phyloP scores from a whole-genome alignment of 2,888 invertebrate species.

The Brassicogethes aeneus region DNA sequence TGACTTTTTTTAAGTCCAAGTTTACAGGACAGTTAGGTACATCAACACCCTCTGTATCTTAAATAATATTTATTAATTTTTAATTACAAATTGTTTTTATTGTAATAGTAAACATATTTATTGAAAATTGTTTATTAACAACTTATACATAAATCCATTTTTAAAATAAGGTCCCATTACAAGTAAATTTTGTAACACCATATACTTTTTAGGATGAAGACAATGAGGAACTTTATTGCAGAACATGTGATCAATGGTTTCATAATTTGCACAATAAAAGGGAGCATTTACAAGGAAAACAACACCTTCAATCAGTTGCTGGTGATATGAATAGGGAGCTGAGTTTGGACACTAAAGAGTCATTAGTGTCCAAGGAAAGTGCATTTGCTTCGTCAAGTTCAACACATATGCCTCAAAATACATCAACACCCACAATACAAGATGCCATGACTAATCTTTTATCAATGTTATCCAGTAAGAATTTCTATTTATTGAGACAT shows the following conservation, averaged over 20 bases:
- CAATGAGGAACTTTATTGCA: constrained; percentile 48
- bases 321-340: constrained; percentile 38
- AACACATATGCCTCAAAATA: neutral
- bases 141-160: too few relatives aligned
- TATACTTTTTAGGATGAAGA: constrained; percentile 44
- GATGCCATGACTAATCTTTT: constrained; percentile 36
- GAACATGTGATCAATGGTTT: constrained; percentile 51
- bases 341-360: constrained; percentile 24
- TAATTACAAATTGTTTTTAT: too few relatives aligned
- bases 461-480: constrained; percentile 33
- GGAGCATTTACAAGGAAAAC: constrained; percentile 49
- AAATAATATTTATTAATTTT: too few relatives aligned
- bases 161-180: too few relatives aligned
- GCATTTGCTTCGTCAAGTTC: neutral
- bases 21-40: too few relatives aligned
- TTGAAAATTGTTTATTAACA: too few relatives aligned
- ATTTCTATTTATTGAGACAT: constrained; percentile 1
- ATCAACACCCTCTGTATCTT: too few relatives aligned
- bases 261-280: constrained; percentile 49
- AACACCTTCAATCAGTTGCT: constrained; percentile 43
- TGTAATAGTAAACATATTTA: too few relatives aligned
- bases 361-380: constrained; percentile 8
- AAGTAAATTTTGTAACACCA: too few relatives aligned
- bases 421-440: constrained; percentile 7
- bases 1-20: too few relatives aligned